Evolutionary conservation across 2,797 vertebrate species (phyloP), one percentile per base, ranked within the genome.

Genomic region (Philypnodon macrostomus): DNA sequence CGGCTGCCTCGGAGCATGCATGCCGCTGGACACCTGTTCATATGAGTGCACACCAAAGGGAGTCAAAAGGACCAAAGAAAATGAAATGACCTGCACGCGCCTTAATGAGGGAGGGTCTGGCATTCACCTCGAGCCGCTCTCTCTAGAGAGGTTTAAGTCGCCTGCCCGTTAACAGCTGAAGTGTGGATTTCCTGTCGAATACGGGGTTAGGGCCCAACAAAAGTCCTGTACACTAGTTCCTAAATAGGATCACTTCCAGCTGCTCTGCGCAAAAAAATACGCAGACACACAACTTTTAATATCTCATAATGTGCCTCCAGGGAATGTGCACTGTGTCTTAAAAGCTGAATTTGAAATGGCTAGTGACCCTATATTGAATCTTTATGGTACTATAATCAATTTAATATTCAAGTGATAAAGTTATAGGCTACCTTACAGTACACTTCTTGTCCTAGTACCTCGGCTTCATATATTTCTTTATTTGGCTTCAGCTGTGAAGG

Each of bases 121-220:
- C 62, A 62, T 82, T 85, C 54, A 77, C 80, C 74, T 74, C 63
- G 59, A 75, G 64, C 65, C 67, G 44, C 75, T 64, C 73, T 84
- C 87, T 87, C 87, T 75, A 63, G 85, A 83, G 87, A 70, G 79
- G 79, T 81, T 84, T 87, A 81, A 85, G 77, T 68, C 72, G 42
- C 48, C 78, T 53, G 62, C 78, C 79, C 72, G 74, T 87, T 91
- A 88, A 90, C 79, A 81, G 83, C 80, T 85, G 58, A 87, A 89
- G 84, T 89, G 87, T 87, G 84, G 87, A 89, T 88, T 90, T 90
- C 86, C 86, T 88, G 88, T 83, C 75, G 83, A 89, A 77, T 85
- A 72, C 75, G n/a, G 79, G 81, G 87, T 85, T 79, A 79, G 71
- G 70, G 83, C 76, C 83, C 81, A 86, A 84, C 85, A 87, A 85